A percentile compares a stretch with the other conserved stretches of the same genome.
phyloP scores from a whole-genome alignment of 2,797 vertebrate species.

The Pangasius larnaudii region DNA sequence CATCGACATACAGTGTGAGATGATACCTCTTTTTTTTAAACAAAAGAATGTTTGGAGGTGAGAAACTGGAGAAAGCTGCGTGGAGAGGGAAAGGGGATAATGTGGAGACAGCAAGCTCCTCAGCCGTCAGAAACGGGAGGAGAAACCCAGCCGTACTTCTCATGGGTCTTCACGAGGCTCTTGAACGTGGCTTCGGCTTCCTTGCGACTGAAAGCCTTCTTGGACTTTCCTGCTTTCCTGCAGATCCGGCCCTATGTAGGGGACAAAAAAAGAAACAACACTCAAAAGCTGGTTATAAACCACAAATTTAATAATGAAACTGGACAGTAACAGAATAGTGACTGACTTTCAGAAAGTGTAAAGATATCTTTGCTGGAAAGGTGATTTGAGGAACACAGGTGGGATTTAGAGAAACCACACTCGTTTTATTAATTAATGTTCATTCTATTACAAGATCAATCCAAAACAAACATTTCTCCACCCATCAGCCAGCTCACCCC shows the following conservation, averaged over 20 bases:
- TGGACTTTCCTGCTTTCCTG: slow-evolving; percentile 98
- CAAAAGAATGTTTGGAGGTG: slow-evolving; percentile 64
- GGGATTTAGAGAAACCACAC: background rate
- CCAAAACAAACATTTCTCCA: background rate
- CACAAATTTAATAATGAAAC: background rate
- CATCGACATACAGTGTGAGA: slow-evolving; percentile 74
- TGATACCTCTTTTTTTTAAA: slow-evolving; percentile 68
- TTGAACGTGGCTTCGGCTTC: slow-evolving; percentile 99
- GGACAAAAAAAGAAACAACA: slow-evolving; percentile 47
- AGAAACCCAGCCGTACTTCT: slow-evolving; percentile 99
- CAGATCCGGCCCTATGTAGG: slow-evolving; percentile 93
- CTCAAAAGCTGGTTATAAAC: slow-evolving; percentile 31
- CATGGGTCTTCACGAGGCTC: slow-evolving; percentile 99
- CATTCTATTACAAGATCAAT: background rate
- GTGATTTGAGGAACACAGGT: background rate
- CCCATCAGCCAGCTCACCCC: background rate
- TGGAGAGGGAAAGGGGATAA: background rate
- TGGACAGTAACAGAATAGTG: background rate
- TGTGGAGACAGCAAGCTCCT: slow-evolving; percentile 55
- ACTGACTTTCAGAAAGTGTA: background rate
- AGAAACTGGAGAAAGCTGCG: slow-evolving; percentile 56
- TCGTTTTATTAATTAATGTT: background rate
- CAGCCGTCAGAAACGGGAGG: slow-evolving; percentile 98
- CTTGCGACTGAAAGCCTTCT: slow-evolving; percentile 99
- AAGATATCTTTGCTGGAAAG: background rate